phyloP scores from a whole-genome alignment of 2,888 invertebrate species.

The Stenolophus ochropezus region DNA sequence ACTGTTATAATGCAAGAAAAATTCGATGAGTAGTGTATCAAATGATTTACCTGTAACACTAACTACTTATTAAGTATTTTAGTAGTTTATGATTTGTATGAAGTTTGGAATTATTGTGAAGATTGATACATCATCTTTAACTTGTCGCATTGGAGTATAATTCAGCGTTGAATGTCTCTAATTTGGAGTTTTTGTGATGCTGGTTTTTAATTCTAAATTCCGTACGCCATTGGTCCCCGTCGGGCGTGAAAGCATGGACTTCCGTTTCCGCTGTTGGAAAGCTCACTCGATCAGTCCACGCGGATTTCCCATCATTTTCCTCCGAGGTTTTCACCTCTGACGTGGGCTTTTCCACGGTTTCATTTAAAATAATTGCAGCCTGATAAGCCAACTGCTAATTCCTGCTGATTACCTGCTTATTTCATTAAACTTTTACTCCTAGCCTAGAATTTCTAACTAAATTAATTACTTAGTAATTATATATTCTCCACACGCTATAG shows the following conservation, averaged over 20 bases:
- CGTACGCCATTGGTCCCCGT: background rate
- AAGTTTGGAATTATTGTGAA: too few species aligned
- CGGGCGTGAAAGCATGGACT: slow-evolving; percentile 45
- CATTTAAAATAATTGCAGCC: slow-evolving; percentile 3
- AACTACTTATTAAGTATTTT: too few species aligned
- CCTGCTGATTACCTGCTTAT: slow-evolving; percentile 4
- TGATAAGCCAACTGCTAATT: slow-evolving; percentile 22
- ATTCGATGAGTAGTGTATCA: too few species aligned
- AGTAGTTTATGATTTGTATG: too few species aligned
- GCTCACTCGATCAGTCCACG: slow-evolving; percentile 40
- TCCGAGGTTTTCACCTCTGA: slow-evolving; percentile 5
- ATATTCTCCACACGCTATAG: background rate
- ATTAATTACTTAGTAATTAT: slow-evolving; percentile 22
- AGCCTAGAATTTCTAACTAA: background rate
- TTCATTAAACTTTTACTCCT: slow-evolving; percentile 17
- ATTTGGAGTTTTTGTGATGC: background rate
- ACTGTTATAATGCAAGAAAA: too few species aligned
- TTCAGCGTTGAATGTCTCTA: background rate
- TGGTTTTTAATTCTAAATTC: background rate
- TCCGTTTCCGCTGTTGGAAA: slow-evolving; percentile 37
- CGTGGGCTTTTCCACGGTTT: background rate
- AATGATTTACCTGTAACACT: too few species aligned
- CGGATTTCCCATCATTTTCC: slow-evolving; percentile 41
- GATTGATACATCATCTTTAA: too few species aligned
- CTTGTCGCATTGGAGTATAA: background rate